Evolutionary conservation across 2,797 vertebrate species (phyloP).

Genomic region (Artibeus jamaicensis): DNA sequence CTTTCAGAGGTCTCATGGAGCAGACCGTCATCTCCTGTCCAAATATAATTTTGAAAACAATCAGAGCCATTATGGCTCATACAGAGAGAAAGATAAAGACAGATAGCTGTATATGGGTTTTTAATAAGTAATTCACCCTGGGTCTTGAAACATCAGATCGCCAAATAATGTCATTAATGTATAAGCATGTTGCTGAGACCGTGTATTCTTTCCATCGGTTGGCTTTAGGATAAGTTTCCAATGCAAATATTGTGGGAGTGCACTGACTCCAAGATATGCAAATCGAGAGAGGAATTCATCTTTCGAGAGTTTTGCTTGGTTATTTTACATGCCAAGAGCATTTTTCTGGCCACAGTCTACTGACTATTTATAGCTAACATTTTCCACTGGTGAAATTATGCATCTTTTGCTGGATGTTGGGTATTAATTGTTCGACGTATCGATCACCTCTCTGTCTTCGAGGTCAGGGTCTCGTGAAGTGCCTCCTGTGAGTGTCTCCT

Average conservation of each 20-base stretch:
- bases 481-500: conserved; percentile 54
- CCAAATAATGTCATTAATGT: conserved; percentile 92
- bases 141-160: conserved; percentile 90
- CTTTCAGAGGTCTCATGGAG: conserved; percentile 95
- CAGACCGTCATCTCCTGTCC: conserved; percentile 96
- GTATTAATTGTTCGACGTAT: conserved; percentile 82
- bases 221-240: conserved; percentile 84
- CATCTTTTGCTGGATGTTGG: conserved; percentile 80
- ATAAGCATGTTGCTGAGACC: conserved; percentile 88
- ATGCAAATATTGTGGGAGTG: conserved; percentile 86
- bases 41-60: conserved; percentile 98
- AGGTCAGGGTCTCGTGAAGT: conserved; percentile 70
- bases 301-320: conserved; percentile 84
- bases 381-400: conserved; percentile 81
- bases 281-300: conserved; percentile 83
- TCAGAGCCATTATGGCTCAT: conserved; percentile 93
- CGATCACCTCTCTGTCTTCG: conserved; percentile 74
- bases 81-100: conserved; percentile 94
- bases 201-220: conserved; percentile 83
- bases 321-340: conserved; percentile 83
- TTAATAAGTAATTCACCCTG: conserved; percentile 94
- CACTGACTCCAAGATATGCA: conserved; percentile 84
- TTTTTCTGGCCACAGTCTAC: conserved; percentile 82
- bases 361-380: conserved; percentile 83
- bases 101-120: conserved; percentile 92